Conservation (phyloP, 2,888 invertebrate genomes). For the Zele albiditarsus region DNA sequence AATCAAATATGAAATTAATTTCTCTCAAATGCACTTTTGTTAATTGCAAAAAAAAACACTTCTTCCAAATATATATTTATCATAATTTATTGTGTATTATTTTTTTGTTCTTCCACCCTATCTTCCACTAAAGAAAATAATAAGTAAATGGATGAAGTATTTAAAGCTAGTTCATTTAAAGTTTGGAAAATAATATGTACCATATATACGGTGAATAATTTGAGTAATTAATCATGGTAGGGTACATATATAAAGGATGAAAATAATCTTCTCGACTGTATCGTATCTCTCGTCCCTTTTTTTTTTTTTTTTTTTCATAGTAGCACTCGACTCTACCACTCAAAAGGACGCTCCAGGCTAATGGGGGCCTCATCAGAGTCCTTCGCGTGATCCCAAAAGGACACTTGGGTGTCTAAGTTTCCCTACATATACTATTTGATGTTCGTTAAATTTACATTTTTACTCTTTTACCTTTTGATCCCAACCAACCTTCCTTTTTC, state of each 20-base stretch:
- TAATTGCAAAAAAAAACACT: too few species aligned
- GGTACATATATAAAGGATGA: slow-evolving; percentile 1
- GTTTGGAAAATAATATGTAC: background rate
- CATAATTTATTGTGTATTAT: background rate
- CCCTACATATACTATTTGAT: slow-evolving; percentile 24
- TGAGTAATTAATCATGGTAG: slow-evolving; percentile 19
- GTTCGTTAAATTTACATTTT: slow-evolving; percentile 24
- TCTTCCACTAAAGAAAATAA: background rate
- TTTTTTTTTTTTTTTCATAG: slow-evolving; percentile 10
- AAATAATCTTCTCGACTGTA: slow-evolving; percentile 14
- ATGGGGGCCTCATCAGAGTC: slow-evolving; percentile 29
- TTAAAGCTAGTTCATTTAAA: background rate
- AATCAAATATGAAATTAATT: too few species aligned
- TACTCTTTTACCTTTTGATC: background rate
- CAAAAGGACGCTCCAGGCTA: slow-evolving; percentile 24
- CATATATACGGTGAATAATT: slow-evolving; percentile 1
- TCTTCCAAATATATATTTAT: background rate
- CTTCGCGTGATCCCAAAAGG: slow-evolving; percentile 26
- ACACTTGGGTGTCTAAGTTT: slow-evolving; percentile 27
- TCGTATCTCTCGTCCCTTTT: background rate
- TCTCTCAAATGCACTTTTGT: too few species aligned
- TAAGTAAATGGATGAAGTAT: background rate
- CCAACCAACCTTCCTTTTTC: background rate
- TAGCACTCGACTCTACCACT: slow-evolving; percentile 26
- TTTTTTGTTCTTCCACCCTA: too few species aligned